Percentiles rank a stretch among this genome's conserved stretches.
These are phyloP conservation scores for Eristalinus sepulchralis DNA, from an alignment of 2,888 invertebrate species.

Conservation along the genomic window DNA sequence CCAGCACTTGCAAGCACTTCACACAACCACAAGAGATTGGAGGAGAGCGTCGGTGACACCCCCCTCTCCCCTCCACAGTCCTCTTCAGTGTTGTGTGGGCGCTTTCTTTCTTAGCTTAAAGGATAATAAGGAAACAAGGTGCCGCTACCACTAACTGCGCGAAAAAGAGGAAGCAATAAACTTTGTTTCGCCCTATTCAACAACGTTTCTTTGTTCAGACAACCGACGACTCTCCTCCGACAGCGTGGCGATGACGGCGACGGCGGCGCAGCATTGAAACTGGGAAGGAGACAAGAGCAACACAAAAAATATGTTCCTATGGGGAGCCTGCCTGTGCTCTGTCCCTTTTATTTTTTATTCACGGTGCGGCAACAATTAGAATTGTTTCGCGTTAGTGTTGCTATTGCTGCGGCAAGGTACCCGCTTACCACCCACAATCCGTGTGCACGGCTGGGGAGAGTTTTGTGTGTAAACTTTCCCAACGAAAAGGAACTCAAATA, in stretches of 20 bases:
- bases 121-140: slow-evolving; percentile 67
- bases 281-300: background rate
- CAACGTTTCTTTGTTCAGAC: slow-evolving; percentile 35
- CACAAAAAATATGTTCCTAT: slow-evolving; percentile 16
- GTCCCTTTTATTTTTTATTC: background rate
- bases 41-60: slow-evolving; percentile 7
- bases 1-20: slow-evolving; percentile 2
- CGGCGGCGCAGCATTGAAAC: too few relatives aligned
- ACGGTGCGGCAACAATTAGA: slow-evolving; percentile 57
- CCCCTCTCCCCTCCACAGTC: too few relatives aligned
- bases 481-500: slow-evolving; percentile 29
- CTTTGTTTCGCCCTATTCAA: slow-evolving; percentile 64
- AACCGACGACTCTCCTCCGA: slow-evolving; percentile 5
- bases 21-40: slow-evolving; percentile 38
- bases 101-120: slow-evolving; percentile 47
- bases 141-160: slow-evolving; percentile 59
- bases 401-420: slow-evolving; percentile 14
- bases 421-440: slow-evolving; percentile 26
- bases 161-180: slow-evolving; percentile 64
- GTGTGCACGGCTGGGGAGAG: slow-evolving; percentile 4
- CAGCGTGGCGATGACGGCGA: too few relatives aligned
- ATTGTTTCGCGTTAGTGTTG: slow-evolving; percentile 55
- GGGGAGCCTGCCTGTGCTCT: background rate
- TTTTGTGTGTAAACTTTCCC: slow-evolving; percentile 20
- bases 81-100: slow-evolving; percentile 20